Evolutionary conservation across 2,888 invertebrate genomes (phyloP).

Genomic region (Scelioninae gen. 1): DNA sequence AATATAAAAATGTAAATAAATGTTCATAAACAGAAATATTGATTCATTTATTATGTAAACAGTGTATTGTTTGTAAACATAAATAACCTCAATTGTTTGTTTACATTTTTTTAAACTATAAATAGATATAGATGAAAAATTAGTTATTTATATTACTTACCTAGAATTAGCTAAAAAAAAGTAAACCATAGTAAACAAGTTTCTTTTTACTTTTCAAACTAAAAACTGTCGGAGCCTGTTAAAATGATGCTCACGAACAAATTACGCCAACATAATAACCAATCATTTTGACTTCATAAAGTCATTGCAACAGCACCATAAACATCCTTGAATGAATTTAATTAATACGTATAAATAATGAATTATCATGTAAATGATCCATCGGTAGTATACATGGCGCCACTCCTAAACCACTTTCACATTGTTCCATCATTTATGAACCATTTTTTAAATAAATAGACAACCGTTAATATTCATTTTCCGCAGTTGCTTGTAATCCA

Average conservation of each 20-base stretch:
- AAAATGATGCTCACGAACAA: background rate
- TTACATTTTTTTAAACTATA: no score
- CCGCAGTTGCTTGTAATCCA: conserved; percentile 24
- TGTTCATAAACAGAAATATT: no score
- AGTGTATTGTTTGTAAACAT: no score
- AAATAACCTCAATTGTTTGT: no score
- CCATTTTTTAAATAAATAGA: conserved; percentile 41
- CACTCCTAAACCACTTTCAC: conserved; percentile 37
- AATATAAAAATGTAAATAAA: no score
- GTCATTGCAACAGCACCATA: conserved; percentile 41
- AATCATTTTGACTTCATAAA: conserved; percentile 50
- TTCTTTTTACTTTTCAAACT: no score
- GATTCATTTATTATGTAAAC: no score
- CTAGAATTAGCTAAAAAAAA: no score
- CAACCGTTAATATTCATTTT: conserved; percentile 50
- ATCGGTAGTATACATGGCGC: conserved; percentile 35
- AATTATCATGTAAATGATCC: conserved; percentile 46
- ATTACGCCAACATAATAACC: conserved; percentile 26
- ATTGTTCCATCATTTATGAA: conserved; percentile 46
- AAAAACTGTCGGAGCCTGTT: no score
- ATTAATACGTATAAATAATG: conserved; percentile 42
- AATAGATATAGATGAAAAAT: no score
- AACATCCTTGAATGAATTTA: conserved; percentile 30
- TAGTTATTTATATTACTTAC: no score
- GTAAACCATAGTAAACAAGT: no score